Evolutionary conservation across 1,140 invertebrate species (phyloP).

Genomic region (Temnothorax nylanderi): DNA sequence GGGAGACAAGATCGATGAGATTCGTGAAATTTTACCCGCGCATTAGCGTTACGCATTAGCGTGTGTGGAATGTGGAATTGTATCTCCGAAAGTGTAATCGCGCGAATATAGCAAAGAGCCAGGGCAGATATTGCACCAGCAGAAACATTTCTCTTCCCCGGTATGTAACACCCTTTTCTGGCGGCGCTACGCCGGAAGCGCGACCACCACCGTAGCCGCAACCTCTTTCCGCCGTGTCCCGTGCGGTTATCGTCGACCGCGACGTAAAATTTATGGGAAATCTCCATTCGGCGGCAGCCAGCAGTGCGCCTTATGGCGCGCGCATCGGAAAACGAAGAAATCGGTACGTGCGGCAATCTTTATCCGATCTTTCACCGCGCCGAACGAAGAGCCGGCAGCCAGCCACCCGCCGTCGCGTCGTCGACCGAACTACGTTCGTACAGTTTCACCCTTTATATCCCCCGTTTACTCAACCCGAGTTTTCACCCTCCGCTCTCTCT

Average conservation of each 20-base stretch:
- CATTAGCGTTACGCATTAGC: background rate
- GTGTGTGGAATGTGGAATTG: conserved; percentile 13
- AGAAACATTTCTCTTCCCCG: conserved; percentile 2
- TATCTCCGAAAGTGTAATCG: conserved; percentile 22
- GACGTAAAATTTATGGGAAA: conserved; percentile 61
- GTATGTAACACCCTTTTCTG: conserved; percentile 14
- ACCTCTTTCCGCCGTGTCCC: conserved; percentile 25
- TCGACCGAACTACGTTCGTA: conserved; percentile 13
- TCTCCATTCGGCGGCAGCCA: conserved; percentile 36
- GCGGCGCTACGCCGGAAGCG: conserved; percentile 2
- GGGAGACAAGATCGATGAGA: background rate
- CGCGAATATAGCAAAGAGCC: background rate
- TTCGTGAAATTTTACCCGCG: background rate
- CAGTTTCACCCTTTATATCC: conserved; percentile 4
- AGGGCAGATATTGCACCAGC: conserved; percentile 21
- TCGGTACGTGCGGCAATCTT: conserved; percentile 78
- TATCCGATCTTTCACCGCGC: conserved; percentile 76
- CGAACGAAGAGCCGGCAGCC: background rate
- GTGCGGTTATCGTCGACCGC: conserved; percentile 38
- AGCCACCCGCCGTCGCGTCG: background rate
- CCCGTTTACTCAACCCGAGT: background rate
- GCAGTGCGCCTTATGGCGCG: conserved; percentile 42
- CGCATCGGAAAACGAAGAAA: conserved; percentile 42
- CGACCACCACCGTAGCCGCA: background rate
- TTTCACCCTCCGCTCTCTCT: background rate